Base-by-base conservation (phyloP, 2,888 invertebrate genomes). In the Epirrhoe alternata region DNA sequence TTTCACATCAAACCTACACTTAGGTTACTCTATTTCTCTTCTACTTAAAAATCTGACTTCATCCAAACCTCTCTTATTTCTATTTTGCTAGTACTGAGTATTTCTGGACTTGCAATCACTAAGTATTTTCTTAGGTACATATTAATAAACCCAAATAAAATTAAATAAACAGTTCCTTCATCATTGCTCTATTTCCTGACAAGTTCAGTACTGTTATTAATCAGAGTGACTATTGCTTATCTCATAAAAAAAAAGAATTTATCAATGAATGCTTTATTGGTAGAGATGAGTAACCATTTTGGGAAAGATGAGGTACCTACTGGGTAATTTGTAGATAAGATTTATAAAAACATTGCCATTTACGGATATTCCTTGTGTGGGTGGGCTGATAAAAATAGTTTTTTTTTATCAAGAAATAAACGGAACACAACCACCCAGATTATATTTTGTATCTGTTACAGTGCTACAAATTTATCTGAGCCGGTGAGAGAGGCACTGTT, bases 251-350 rank as follows among this genome's bases (percentile, higher is more conserved):
- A 31, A 51, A 8, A 24, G 38, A 30, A 57, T 33, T 57, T 51
- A 54, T 52, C 55, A 61, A 50, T 33, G 53, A 42, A 66, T 51
- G 59, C 35, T 50, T 64, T 61, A 68, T 61, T 47, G 5, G 12
- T 0, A 8, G 52, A 66, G 66, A 66, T 61, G 61, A 61, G 12
- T 51, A 57, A 58, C 57, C 24, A 35, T 33, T 14, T 35, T 50
- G 4, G 16, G 24, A 35, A n/a, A 6, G 31, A 51, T 6, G 33
- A 31, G n/a, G n/a, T 52, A 31, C 14, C 31, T 31, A 14, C 24
- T 12, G 24, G 24, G 31, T 53, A 35, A 6, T n/a, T 47, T 16
- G 16, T 6, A 47, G 52, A 49, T 49, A 57, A 49, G 10, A 6
- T 51, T 51, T 51, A 51, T 12, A 51, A 51, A 51, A 51, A 30